Evolutionary conservation across 2,113 vertebrate genomes (phyloP).

Genomic region (Chloroceryle aenea): DNA sequence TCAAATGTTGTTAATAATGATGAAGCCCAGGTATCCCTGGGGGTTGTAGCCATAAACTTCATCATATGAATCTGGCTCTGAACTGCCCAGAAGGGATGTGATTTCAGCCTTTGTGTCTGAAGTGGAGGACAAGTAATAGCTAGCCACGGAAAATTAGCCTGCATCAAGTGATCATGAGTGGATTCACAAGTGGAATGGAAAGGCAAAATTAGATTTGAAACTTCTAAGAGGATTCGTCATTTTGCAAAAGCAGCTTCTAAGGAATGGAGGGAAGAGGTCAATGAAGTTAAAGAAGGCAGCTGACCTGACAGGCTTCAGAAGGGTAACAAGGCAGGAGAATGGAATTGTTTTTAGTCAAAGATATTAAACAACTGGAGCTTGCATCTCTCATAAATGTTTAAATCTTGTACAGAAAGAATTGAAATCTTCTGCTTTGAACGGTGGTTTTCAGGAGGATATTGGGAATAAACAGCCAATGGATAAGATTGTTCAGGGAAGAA

Average conservation of each 20-base stretch:
- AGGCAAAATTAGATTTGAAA: slow-evolving; percentile 19
- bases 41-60: slow-evolving; percentile 6
- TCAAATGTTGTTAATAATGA: slow-evolving; percentile 41
- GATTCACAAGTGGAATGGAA: not conserved
- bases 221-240: not conserved
- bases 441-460: not conserved
- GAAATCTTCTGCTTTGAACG: not conserved
- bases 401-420: not conserved
- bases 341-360: not conserved
- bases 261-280: not conserved
- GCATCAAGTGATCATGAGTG: slow-evolving; percentile 47
- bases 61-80: not conserved
- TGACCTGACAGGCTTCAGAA: not conserved
- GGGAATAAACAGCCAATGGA: not conserved
- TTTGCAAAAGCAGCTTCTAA: not conserved
- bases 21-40: not conserved
- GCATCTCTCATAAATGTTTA: not conserved
- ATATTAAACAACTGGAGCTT: not conserved
- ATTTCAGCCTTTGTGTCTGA: slow-evolving; percentile 46
- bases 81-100: slow-evolving; percentile 12
- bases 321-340: not conserved
- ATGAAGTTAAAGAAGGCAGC: not conserved
- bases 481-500: not conserved
- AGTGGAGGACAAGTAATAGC: slow-evolving; percentile 38
- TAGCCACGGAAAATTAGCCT: slow-evolving; percentile 44